Evolutionary conservation across 2,113 vertebrate species (phyloP), one percentile per base, ranked within the genome.

Genomic region (Tyto alba): DNA sequence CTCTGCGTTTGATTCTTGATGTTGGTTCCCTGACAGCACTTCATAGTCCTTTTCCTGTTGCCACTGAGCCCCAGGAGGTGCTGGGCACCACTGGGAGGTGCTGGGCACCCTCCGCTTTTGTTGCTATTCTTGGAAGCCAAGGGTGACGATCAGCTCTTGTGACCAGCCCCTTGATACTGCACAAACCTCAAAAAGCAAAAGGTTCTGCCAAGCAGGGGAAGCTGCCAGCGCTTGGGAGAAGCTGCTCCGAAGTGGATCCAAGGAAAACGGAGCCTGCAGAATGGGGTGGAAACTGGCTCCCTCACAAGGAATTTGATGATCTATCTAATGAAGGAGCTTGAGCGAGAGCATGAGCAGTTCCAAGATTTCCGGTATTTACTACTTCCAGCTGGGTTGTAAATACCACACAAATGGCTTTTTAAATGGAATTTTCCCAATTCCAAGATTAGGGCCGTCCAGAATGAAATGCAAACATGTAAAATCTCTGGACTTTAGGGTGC

Each of bases 321-420:
- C 94, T 91, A 94, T 96, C 93, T 94, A 87, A 93, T 52, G 96
- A 95, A 88, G 93, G 95, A 93, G 84, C 69, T 38, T 3, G 83
- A 97, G 76, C 2, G 38, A 86, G 86, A 96, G 67, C 69, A 29
- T 10, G 29, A 93, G 88, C 38, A n/a, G 87, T 83, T 96, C 95
- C 95, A 97, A 95, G 93, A 59, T 93, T 96, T 95, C 94, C 89
- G 47, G 89, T 95, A 97, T 95, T 97, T 96, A 94, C 94, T 95
- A 80, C 95, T 94, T 96, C 95, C 96, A 97, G 94, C 96, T 96
- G 96, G 91, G 77, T 21, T 95, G 84, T 94, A 94, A 95, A 97
- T 96, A 91, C 94, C 93, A 88, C 41, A 87, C 78, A 93, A 96
- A 96, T 73, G 93, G 94, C 87, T 96, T 95, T 93, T 97, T 59